Evolutionary conservation across 2,113 vertebrate species (phyloP).

Genomic region (Eclectus roratus): DNA sequence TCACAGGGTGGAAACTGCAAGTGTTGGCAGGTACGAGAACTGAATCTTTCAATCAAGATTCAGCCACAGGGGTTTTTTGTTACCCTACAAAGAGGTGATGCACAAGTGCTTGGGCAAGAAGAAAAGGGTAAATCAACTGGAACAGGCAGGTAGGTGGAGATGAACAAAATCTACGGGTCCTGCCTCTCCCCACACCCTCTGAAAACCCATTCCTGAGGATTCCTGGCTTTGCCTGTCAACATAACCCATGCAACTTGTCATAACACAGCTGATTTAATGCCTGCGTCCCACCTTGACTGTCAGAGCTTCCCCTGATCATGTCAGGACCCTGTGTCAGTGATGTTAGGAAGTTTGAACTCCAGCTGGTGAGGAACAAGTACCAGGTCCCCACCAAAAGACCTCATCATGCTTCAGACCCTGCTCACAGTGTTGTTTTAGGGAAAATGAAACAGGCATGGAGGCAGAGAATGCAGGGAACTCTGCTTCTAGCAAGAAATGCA

Average conservation of each 20-base stretch:
- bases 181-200: background rate
- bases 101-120: background rate
- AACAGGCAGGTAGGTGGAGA: background rate
- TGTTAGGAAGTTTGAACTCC: fast-evolving
- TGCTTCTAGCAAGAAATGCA: background rate
- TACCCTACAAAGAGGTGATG: background rate
- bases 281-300: background rate
- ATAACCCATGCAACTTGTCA: background rate
- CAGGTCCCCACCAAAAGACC: background rate
- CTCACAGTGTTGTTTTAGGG: background rate
- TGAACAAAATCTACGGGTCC: background rate
- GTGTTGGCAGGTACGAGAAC: background rate
- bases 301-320: background rate
- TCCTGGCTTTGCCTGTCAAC: background rate
- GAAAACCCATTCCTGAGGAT: background rate
- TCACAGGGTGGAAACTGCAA: background rate
- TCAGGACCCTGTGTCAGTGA: background rate
- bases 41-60: background rate
- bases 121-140: background rate
- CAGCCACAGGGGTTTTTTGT: background rate
- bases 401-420: background rate
- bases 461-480: background rate
- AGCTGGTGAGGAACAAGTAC: background rate
- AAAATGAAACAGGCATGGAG: background rate
- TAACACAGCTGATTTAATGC: background rate